A percentile compares a stretch with the other conserved stretches of the same genome.
Conservation (phyloP, 2,888 invertebrate genomes). For the Netelia fuscicornis region DNA sequence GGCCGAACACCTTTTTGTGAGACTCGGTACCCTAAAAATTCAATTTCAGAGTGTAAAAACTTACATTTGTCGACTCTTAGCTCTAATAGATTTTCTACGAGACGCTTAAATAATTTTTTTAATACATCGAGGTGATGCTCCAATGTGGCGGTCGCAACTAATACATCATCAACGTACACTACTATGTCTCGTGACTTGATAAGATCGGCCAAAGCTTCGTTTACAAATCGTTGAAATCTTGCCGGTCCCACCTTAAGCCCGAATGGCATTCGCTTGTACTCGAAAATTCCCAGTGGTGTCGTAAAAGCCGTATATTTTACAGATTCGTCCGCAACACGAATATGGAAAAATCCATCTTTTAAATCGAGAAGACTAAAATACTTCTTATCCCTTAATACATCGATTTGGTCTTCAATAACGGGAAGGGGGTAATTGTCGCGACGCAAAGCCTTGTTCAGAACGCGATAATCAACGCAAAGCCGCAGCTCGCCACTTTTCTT, state of each 20-base stretch:
- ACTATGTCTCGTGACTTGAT: constrained; percentile 56
- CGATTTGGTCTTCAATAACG: constrained; percentile 56
- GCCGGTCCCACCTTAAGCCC: constrained; percentile 44
- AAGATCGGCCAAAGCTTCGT: constrained; percentile 43
- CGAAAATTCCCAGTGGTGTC: constrained; percentile 65
- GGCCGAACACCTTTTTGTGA: constrained; percentile 67
- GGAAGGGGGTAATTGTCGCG: constrained; percentile 65
- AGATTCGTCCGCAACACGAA: constrained; percentile 60
- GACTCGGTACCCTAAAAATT: constrained; percentile 73
- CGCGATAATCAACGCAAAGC: constrained; percentile 57
- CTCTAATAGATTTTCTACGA: constrained; percentile 57
- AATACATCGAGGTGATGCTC: constrained; percentile 58
- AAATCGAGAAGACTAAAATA: constrained; percentile 62
- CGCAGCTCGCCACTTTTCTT: constrained; percentile 55
- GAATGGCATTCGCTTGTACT: constrained; percentile 64
- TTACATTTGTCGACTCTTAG: constrained; percentile 68
- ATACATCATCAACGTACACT: constrained; percentile 61
- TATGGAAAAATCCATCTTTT: constrained; percentile 67
- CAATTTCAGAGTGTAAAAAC: constrained; percentile 68
- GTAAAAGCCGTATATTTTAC: constrained; percentile 67
- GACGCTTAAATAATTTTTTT: constrained; percentile 44
- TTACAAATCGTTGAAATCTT: constrained; percentile 46
- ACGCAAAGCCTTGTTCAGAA: constrained; percentile 37
- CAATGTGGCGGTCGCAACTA: constrained; percentile 45
- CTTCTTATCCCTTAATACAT: constrained; percentile 43